Percentiles rank a stretch among this genome's conserved stretches.
Conservation (phyloP, 2,888 invertebrate species). For the Lasioglossum leucozonium region DNA sequence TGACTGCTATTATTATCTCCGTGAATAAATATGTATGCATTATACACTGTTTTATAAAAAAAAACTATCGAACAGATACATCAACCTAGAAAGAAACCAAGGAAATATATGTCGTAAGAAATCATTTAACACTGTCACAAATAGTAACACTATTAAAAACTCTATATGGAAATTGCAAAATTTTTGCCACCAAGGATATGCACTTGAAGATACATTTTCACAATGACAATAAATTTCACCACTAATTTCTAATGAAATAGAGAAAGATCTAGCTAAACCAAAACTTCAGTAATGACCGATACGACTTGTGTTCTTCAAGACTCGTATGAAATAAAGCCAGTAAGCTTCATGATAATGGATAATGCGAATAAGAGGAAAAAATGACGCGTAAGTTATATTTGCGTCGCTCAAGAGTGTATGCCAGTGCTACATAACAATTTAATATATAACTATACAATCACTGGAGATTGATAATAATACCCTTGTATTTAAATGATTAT, state of each 20-base stretch:
- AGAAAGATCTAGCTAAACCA: not conserved
- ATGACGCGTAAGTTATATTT: slow-evolving; percentile 4
- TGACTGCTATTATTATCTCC: no score
- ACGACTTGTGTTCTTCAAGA: slow-evolving; percentile 24
- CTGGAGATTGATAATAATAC: slow-evolving; percentile 7
- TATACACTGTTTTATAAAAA: not conserved
- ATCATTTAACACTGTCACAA: slow-evolving; percentile 11
- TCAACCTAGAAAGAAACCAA: slow-evolving; percentile 8
- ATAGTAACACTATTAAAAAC: not conserved
- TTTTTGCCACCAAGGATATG: not conserved
- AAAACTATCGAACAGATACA: not conserved
- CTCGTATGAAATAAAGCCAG: slow-evolving; percentile 46
- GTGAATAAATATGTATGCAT: not conserved
- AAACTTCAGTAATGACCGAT: slow-evolving; percentile 29
- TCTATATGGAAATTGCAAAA: not conserved
- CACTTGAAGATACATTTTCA: not conserved
- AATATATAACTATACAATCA: slow-evolving; percentile 10
- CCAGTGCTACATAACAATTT: slow-evolving; percentile 5
- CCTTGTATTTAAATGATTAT: not conserved
- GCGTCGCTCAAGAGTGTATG: slow-evolving; percentile 13
- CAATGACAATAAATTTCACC: not conserved
- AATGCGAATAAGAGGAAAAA: slow-evolving; percentile 32
- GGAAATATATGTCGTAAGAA: slow-evolving; percentile 12
- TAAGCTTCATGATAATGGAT: slow-evolving; percentile 47
- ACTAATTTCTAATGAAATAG: not conserved